phyloP scores from a whole-genome alignment of 2,888 invertebrate genomes.

The Drosophila falleni region DNA sequence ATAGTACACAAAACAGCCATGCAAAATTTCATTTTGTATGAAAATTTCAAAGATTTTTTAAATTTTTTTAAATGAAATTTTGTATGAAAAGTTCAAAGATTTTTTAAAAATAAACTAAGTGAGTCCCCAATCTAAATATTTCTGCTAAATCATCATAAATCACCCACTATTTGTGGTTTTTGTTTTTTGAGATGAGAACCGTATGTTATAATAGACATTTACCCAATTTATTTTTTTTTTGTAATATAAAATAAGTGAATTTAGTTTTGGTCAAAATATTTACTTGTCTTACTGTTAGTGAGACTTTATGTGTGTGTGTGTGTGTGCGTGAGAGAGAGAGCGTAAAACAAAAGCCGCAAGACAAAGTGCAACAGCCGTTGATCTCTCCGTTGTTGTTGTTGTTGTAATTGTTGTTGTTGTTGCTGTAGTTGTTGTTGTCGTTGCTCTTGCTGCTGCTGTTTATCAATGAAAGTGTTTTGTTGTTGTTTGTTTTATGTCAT shows the following conservation, averaged over 20 bases:
- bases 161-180: no score
- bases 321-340: slow-evolving; percentile 25
- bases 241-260: no score
- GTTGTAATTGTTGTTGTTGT: slow-evolving; percentile 19
- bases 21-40: no score
- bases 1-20: no score
- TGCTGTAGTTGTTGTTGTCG: slow-evolving; percentile 28
- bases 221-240: background rate
- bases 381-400: slow-evolving; percentile 33
- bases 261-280: background rate
- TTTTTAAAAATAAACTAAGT: no score
- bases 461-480: slow-evolving; percentile 62
- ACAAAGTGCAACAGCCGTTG: slow-evolving; percentile 60
- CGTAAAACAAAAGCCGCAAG: slow-evolving; percentile 55
- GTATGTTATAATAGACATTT: no score
- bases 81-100: no score
- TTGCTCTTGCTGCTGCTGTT: slow-evolving; percentile 24
- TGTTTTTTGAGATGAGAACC: no score
- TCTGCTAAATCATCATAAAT: no score
- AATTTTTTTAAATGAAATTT: no score
- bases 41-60: no score
- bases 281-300: background rate
- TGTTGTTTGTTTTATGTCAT: slow-evolving; percentile 6
- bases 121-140: no score
- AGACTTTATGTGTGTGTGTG: background rate